Evolutionary conservation across 1,140 invertebrate genomes (phyloP).

Genomic region (Trichomalopsis sarcophagae): DNA sequence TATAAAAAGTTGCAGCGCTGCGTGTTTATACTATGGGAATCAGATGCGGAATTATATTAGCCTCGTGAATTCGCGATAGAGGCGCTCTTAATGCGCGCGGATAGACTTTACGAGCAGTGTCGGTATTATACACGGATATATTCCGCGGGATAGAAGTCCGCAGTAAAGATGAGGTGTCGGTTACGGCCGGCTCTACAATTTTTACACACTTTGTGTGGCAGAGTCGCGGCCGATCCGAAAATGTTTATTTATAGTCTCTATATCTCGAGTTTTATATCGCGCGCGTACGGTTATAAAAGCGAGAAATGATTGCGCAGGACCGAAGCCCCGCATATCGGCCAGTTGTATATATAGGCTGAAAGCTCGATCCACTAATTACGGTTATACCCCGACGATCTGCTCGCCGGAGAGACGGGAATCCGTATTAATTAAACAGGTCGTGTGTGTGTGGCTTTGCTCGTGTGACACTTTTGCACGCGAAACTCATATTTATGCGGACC

Average conservation of each 20-base stretch:
- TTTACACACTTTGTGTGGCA: no score
- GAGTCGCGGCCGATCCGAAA: no score
- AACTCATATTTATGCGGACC: conserved; percentile 11
- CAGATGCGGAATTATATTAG: conserved; percentile 30
- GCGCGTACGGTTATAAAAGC: not conserved
- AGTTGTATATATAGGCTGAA: not conserved
- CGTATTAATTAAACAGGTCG: conserved; percentile 6
- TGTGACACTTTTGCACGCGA: conserved; percentile 32
- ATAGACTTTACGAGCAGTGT: no score
- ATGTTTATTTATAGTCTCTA: conserved; percentile 4
- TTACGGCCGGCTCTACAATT: no score
- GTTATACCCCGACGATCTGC: not conserved
- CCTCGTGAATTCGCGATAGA: not conserved
- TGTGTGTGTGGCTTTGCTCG: not conserved
- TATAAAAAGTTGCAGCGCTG: conserved; percentile 5
- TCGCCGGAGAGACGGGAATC: not conserved
- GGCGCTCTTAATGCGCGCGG: not conserved
- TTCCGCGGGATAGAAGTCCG: no score
- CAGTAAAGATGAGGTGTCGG: no score
- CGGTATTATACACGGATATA: no score
- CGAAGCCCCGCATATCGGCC: not conserved
- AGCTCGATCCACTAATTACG: not conserved
- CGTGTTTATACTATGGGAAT: conserved; percentile 33
- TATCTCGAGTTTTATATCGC: not conserved
- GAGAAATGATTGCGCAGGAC: not conserved